Conservation (phyloP, 2,113 vertebrate genomes). For the Saccopteryx leptura region DNA sequence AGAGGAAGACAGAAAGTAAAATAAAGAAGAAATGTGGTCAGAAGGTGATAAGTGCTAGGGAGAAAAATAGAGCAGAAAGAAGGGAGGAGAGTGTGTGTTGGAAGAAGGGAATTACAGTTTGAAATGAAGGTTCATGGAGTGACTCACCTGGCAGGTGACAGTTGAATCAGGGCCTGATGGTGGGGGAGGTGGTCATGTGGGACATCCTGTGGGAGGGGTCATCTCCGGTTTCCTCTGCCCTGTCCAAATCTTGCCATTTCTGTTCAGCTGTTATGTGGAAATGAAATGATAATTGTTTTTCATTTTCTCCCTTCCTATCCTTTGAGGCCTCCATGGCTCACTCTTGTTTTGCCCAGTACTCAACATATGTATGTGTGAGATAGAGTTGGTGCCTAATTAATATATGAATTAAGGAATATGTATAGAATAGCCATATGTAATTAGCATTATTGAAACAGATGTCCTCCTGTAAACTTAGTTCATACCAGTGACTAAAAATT, state of each 20-base stretch:
- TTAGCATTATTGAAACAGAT: conserved; percentile 20
- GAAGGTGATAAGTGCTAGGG: background rate
- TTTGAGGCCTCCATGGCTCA: background rate
- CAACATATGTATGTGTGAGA: background rate
- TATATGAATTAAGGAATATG: background rate
- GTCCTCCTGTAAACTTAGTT: background rate
- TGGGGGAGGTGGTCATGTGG: background rate
- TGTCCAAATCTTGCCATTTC: background rate
- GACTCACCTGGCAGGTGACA: no score
- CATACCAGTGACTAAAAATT: background rate
- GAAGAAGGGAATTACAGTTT: background rate
- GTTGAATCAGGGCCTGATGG: background rate
- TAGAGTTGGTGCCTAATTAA: conserved; percentile 40
- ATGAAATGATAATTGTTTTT: background rate
- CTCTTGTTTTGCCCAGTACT: background rate
- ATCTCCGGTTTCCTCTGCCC: background rate
- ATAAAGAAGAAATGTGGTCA: background rate
- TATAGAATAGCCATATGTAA: background rate
- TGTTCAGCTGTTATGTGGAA: background rate
- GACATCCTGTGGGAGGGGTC: background rate
- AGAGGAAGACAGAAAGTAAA: background rate
- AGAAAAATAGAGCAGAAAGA: background rate
- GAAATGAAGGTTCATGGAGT: background rate
- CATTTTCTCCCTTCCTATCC: background rate
- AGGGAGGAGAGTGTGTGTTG: background rate